These are phyloP conservation scores for Gymnoscelis rufifasciata DNA, from an alignment of 2,888 invertebrate species.

Conservation along the genomic window DNA sequence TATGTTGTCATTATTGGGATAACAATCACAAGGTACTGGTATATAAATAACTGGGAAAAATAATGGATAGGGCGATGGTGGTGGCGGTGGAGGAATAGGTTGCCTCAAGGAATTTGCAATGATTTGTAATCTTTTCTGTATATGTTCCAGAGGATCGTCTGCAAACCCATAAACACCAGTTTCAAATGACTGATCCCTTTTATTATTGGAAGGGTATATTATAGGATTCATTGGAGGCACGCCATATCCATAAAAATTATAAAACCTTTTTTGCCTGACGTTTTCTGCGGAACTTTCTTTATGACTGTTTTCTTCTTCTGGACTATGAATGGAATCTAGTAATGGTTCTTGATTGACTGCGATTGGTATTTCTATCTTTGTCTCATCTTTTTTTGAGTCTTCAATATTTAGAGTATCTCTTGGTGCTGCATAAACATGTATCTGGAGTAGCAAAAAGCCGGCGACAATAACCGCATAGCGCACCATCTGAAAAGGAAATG, in stretches of 20 bases:
- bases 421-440: conserved; percentile 47
- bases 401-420: too few species aligned
- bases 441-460: conserved; percentile 43
- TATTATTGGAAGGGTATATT: conserved; percentile 34
- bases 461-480: conserved; percentile 34
- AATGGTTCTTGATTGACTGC: conserved; percentile 25
- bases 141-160: conserved; percentile 43
- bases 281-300: conserved; percentile 33
- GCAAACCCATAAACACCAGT: conserved; percentile 33
- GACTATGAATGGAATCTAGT: conserved; percentile 32
- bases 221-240: conserved; percentile 41
- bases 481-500: conserved; percentile 58
- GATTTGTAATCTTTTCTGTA: conserved; percentile 46
- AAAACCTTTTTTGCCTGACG: conserved; percentile 50
- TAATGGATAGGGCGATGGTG: conserved; percentile 40
- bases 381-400: too few species aligned
- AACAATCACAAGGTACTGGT: conserved; percentile 46
- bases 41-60: conserved; percentile 49
- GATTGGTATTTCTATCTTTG: not conserved
- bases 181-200: conserved; percentile 36
- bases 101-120: conserved; percentile 40
- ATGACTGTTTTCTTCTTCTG: conserved; percentile 29
- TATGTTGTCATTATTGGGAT: conserved; percentile 20
- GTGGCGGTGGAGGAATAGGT: conserved; percentile 33
- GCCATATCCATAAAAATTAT: conserved; percentile 40